Base-by-base conservation (phyloP, 2,797 vertebrate genomes). In the Rhadinocentrus ornatus region DNA sequence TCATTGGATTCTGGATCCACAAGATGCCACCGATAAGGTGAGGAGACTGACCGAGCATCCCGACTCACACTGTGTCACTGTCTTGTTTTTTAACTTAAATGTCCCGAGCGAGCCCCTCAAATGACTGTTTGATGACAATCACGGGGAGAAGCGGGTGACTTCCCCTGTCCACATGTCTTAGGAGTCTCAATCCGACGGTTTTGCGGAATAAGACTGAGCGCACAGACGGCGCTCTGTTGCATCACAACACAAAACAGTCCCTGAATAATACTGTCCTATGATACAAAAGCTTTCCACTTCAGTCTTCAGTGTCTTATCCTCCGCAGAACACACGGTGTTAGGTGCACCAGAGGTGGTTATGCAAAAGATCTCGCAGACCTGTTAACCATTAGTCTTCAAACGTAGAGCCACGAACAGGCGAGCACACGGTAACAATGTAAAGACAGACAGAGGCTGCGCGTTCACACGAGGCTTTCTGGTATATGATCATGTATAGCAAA, bases 1-100 rank as follows among this genome's bases (percentile, higher is more conserved):
- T 88, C 91, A 94, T 94, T 29, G 93, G 94, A 86, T 94, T 94
- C 73, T 93, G 91, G 79, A 94, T 94, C 93, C 94, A 94, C 67
- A 93, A 80, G 81, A 94, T 93, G 63, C 93, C 92, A 41, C 93
- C 91, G 77, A 93, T 90, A 12, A 94, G 93, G 71, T 93, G 93
- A 78, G 89, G 91, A 78, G 93, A 93, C 59, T 91, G 92, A 24
- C 92, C 90, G 34, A 94, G 89, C 93, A 94, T 94, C 77, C 73
- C 78, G 75, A 26, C 22, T 16, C 39, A 44, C 53, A 32, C 58
- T 15, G 53, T 53, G 24, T 27, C 22, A 26, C 16, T 26, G 31
- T 27, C 71, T 71, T 44, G 67, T 22, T 22, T 46, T 59, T 54
- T 18, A 44, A 44, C 41, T 44, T 44, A 44, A 44, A 44, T 41